These are phyloP conservation scores for Apteryx mantelli DNA, from an alignment of 2,113 vertebrate genomes.

Conservation along the genomic window DNA sequence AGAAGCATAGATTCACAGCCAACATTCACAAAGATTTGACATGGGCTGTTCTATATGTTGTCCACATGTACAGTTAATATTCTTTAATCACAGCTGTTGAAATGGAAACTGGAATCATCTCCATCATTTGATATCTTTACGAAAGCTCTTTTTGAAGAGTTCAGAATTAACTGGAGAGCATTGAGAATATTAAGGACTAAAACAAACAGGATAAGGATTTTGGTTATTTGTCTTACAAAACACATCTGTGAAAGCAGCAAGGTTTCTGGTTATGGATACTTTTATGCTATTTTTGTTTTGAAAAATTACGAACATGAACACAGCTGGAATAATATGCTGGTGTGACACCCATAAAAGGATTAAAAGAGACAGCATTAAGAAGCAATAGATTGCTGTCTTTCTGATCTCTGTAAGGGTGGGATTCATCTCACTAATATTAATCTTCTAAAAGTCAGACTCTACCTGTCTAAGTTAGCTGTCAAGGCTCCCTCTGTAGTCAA, in stretches of 20 bases:
- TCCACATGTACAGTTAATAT: background rate
- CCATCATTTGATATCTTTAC: background rate
- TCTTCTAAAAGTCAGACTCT: background rate
- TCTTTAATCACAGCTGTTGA: background rate
- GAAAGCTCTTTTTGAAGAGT: background rate
- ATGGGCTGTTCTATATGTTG: background rate
- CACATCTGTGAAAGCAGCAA: background rate
- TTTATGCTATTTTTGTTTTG: background rate
- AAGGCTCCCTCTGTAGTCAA: conserved; percentile 57
- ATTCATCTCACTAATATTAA: background rate
- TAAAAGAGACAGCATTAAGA: background rate
- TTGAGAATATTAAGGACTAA: background rate
- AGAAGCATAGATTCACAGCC: background rate
- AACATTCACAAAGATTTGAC: background rate
- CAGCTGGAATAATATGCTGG: background rate
- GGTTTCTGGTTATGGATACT: background rate
- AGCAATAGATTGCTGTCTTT: background rate
- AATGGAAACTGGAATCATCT: background rate
- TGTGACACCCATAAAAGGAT: background rate
- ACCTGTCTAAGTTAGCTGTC: conserved; percentile 14
- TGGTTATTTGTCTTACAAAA: background rate
- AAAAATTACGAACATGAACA: background rate
- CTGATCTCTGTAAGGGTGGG: background rate
- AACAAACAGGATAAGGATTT: background rate
- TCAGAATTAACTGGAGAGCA: background rate